Conservation (phyloP, 1,140 invertebrate species). For the Drosophila auraria region DNA sequence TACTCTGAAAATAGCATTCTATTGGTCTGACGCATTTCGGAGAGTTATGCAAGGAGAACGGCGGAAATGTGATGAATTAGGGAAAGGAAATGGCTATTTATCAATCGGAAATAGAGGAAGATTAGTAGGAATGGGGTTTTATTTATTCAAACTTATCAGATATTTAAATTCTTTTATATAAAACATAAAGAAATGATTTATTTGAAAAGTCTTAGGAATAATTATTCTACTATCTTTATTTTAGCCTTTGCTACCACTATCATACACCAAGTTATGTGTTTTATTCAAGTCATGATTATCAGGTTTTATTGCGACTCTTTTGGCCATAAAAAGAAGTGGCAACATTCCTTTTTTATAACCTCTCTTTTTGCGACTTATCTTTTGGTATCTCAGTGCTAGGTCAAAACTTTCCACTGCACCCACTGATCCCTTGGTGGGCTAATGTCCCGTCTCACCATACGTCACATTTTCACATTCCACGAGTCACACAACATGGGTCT, state of each 20-base stretch:
- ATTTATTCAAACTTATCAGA: not conserved
- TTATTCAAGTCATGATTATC: conserved; percentile 29
- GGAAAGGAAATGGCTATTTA: conserved; percentile 17
- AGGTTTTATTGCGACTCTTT: conserved; percentile 6
- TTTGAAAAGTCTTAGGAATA: no score
- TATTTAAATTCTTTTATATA: not conserved
- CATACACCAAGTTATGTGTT: conserved; percentile 3
- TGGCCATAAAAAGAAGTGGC: conserved; percentile 6
- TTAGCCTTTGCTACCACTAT: conserved; percentile 2
- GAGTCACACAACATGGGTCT: conserved; percentile 21
- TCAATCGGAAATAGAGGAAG: conserved; percentile 1
- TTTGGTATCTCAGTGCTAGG: conserved; percentile 27
- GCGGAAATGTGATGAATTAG: conserved; percentile 15
- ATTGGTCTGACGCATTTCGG: conserved; percentile 33
- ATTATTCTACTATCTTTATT: conserved; percentile 17
- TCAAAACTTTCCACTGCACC: conserved; percentile 63
- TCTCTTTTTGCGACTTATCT: conserved; percentile 14
- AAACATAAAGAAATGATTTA: not conserved
- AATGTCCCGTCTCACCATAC: conserved; percentile 40
- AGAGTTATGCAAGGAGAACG: conserved; percentile 62
- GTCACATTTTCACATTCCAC: conserved; percentile 49
- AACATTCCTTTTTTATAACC: not conserved
- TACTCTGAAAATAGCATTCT: conserved; percentile 57
- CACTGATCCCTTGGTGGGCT: conserved; percentile 14
- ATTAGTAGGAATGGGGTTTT: not conserved